phyloP scores from a whole-genome alignment of 2,888 invertebrate species.

The Spicauda simplicius region DNA sequence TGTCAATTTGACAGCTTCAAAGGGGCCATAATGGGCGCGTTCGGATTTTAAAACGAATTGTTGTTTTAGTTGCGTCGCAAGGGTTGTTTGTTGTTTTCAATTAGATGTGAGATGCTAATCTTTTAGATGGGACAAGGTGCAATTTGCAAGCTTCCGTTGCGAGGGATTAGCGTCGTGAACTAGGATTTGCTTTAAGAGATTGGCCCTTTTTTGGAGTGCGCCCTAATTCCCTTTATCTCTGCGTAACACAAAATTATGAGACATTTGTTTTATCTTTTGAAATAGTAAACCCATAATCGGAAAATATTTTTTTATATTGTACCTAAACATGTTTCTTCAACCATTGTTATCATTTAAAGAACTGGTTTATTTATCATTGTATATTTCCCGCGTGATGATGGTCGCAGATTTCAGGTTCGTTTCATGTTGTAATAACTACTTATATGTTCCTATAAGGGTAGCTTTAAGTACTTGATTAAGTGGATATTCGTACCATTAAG shows the following conservation, averaged over 20 bases:
- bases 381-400: too few species aligned
- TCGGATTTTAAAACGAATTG: slow-evolving; percentile 69
- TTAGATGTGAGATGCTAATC: slow-evolving; percentile 37
- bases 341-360: too few species aligned
- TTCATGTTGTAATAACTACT: too few species aligned
- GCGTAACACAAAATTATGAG: not conserved
- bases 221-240: slow-evolving; percentile 3
- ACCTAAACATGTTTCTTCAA: not conserved
- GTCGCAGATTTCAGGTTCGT: too few species aligned
- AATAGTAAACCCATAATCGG: not conserved
- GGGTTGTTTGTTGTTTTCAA: slow-evolving; percentile 39
- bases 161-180: slow-evolving; percentile 30
- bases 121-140: slow-evolving; percentile 36
- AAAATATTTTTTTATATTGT: not conserved
- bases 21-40: slow-evolving; percentile 65
- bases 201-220: slow-evolving; percentile 1
- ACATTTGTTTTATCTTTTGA: slow-evolving; percentile 8
- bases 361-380: too few species aligned
- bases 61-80: slow-evolving; percentile 57
- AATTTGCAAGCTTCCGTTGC: slow-evolving; percentile 29
- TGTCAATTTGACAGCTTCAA: slow-evolving; percentile 74
- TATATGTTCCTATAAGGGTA: too few species aligned
- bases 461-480: too few species aligned
- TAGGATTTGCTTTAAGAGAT: slow-evolving; percentile 29
- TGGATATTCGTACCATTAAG: too few species aligned